Conservation (phyloP, 2,797 vertebrate genomes). For the Perodicticus potto region DNA sequence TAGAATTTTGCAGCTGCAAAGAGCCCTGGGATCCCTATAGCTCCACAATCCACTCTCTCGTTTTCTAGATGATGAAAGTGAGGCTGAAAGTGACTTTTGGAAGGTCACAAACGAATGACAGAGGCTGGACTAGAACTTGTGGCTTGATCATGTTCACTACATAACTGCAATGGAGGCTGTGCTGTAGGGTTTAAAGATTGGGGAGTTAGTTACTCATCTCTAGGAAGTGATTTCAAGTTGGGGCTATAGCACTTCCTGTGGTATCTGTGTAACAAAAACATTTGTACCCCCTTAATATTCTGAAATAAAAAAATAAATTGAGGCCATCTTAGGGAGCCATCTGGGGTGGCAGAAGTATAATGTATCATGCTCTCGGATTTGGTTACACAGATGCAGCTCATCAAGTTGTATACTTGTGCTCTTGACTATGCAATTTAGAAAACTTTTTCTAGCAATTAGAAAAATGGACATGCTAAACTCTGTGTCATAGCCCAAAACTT, state of each 20-base stretch:
- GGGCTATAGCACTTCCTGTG: neutral
- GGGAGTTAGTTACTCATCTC: neutral
- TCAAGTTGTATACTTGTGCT: neutral
- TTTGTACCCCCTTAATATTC: too few species aligned
- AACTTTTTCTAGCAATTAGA: conserved; percentile 17
- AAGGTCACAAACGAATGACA: neutral
- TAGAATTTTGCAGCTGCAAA: neutral
- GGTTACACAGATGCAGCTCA: neutral
- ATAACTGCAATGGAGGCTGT: neutral
- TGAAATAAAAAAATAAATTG: neutral
- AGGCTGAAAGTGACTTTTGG: conserved; percentile 9
- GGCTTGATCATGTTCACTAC: neutral
- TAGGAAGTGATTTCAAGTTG: neutral
- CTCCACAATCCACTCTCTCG: neutral
- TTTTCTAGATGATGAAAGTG: neutral
- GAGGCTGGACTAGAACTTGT: neutral
- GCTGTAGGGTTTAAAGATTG: neutral
- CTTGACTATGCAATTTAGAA: neutral
- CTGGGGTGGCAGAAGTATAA: neutral
- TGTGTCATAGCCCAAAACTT: neutral
- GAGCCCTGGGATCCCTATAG: neutral
- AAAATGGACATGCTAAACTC: conserved; percentile 13
- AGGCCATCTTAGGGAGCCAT: neutral
- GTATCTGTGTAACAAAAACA: neutral
- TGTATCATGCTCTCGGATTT: neutral